Evolutionary conservation across 1,140 invertebrate genomes (phyloP), one percentile per base, ranked within the genome.

Genomic region (Aleiodes sp.): DNA sequence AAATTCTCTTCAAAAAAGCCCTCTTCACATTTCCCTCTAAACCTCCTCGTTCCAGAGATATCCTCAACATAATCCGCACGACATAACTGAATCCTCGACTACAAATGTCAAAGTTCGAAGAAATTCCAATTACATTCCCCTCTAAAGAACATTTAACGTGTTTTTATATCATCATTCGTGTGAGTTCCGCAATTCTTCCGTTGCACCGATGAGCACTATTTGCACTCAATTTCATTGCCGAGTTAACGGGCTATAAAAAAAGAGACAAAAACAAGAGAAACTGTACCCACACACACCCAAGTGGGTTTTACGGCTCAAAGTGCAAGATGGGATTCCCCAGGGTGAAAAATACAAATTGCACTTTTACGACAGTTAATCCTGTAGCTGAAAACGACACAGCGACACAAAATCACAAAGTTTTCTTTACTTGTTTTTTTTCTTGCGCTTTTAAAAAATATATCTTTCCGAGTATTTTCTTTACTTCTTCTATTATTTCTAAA

Each of bases 361-460:
- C 59, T 68, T 60, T 72, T 72, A 72, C 70, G 37, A 64, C 46
- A 72, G 70, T 72, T 72, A 67, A 72, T 72, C 43, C 65, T 26
- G 26, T 4, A 9, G 21, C 10, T 28, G 52, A 24, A 56, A 56
- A 33, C 31, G 31, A 33, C 31, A 33, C 31, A 33, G 2, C 9
- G 19, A 2, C 19, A 56, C 4, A 12, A 56, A 56, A 59, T 59
- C 56, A 59, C n/a, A 59, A 59, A 59, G 26, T 59, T 59, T 59
- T 33, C 12, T 2, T n/a, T n/a, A n/a, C n/a, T n/a, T n/a, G n/a
- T n/a, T n/a, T n/a, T n/a, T n/a, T n/a, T n/a, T n/a, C n/a, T n/a
- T n/a, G n/a, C n/a, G n/a, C n/a, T n/a, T n/a, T n/a, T n/a, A n/a
- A n/a, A n/a, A n/a, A n/a, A n/a, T n/a, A n/a, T n/a, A n/a, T n/a